A percentile compares a stretch with the other conserved stretches of the same genome.
Conservation (phyloP, 1,140 invertebrate genomes). For the Cotesia typhae region DNA sequence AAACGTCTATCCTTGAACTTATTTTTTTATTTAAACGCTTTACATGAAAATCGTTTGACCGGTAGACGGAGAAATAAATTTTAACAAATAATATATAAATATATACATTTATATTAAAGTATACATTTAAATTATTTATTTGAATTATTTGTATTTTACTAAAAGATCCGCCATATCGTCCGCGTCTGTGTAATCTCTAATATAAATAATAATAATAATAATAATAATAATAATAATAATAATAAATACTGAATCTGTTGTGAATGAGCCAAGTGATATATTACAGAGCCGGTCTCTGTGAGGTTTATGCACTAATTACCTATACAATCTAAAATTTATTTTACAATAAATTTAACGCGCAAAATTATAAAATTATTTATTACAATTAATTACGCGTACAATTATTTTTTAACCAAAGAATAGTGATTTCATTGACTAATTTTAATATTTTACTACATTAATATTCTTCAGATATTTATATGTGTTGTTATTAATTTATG, state of each 20-base stretch:
- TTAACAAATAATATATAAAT: not conserved
- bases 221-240: not conserved
- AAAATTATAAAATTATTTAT: constrained; percentile 26
- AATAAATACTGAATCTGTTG: not conserved
- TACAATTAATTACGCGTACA: constrained; percentile 40
- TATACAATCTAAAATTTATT: constrained; percentile 26
- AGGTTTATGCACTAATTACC: constrained; percentile 55
- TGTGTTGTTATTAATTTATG: too few species aligned
- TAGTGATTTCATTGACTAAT: constrained; percentile 41
- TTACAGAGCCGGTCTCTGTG: constrained; percentile 56
- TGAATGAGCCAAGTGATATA: constrained; percentile 23
- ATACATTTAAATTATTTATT: not conserved
- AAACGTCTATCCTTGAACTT: not conserved
- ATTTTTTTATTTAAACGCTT: not conserved
- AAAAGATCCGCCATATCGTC: constrained; percentile 8
- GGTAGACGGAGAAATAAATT: too few species aligned
- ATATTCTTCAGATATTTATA: too few species aligned
- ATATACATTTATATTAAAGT: too few species aligned
- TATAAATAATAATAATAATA: not conserved
- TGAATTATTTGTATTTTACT: not conserved
- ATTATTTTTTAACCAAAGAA: constrained; percentile 64
- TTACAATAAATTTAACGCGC: constrained; percentile 15
- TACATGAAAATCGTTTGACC: too few species aligned
- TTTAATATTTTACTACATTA: too few species aligned
- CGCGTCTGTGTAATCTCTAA: constrained; percentile 11